Base-by-base conservation (phyloP, 2,797 vertebrate species). In the Ateles fusciceps region DNA sequence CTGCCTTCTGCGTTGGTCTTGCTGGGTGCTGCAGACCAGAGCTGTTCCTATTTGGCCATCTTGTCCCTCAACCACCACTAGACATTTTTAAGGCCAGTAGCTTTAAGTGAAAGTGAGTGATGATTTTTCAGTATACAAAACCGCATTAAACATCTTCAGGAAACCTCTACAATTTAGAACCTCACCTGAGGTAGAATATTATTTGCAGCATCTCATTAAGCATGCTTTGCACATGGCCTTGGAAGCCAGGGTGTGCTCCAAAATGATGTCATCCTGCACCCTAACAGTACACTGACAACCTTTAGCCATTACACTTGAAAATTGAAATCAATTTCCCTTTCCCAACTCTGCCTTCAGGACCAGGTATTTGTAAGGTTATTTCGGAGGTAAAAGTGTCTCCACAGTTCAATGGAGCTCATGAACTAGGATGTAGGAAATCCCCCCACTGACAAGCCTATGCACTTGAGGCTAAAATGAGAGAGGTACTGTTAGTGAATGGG, bases 121-220 rank as follows among this genome's bases (percentile, higher is more conserved):
- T 88, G 76, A 81, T 98, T 98, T 98, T 96, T 97, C 97, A 97
- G 91, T 92, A 86, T 64, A 68, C 80, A 94, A 97, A 97, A 97
- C 87, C 86, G 78, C 36, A 96, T 98, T 98, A 96, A 98, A 97
- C 90, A 89, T 96, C 84, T 81, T 64, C 83, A 90, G 90, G 89
- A 4, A 59, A 76, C 17, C 79, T 98, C 93, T 91, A 91, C 71
- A 97, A 88, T 39, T 96, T 93, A 83, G 94, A 97, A 97, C 36
- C 1, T 78, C 93, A 98, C 97, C 95, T 80, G 96, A 95, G 96
- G 81, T 87, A 98, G 94, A 96, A 97, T 96, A 97, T 98, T 98
- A 97, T 98, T 98, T 98, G 98, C 85, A 96, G 81, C 90, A 96
- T 96, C 96, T 98, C 88, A 93, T 98, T 98, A 98, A 95, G 39